phyloP scores from a whole-genome alignment of 2,888 invertebrate species.

The Drosophila quinaria region DNA sequence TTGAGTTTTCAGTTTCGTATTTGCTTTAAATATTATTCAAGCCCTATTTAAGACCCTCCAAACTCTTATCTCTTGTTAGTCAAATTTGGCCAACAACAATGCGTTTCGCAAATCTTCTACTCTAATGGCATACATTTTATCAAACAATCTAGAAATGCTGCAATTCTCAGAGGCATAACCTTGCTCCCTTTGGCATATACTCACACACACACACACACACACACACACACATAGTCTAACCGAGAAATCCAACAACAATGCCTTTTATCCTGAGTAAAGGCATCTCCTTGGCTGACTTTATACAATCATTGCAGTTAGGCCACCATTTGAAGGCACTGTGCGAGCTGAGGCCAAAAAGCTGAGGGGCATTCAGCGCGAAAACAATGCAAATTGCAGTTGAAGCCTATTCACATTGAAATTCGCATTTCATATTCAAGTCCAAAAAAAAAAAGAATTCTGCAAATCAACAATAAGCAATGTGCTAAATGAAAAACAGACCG shows the following conservation, averaged over 20 bases:
- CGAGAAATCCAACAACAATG: conserved; percentile 51
- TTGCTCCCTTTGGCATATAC: conserved; percentile 53
- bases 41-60: background rate
- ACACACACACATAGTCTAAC: conserved; percentile 22
- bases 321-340: conserved; percentile 38
- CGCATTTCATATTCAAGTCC: conserved; percentile 63
- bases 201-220: conserved; percentile 20
- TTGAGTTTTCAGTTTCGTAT: background rate
- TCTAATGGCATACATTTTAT: conserved; percentile 46
- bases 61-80: conserved; percentile 17
- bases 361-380: conserved; percentile 65
- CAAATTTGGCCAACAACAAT: conserved; percentile 22
- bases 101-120: conserved; percentile 33
- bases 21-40: background rate
- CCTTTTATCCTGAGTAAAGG: conserved; percentile 40
- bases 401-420: conserved; percentile 74
- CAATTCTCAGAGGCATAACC: conserved; percentile 64
- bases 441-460: conserved; percentile 36
- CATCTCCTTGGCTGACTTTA: conserved; percentile 59
- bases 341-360: conserved; percentile 19
- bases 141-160: conserved; percentile 54
- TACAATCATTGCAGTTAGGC: conserved; percentile 69
- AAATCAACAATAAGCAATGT: conserved; percentile 66
- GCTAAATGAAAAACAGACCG: background rate
- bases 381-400: conserved; percentile 70